phyloP scores from a whole-genome alignment of 2,113 vertebrate genomes.

The Cephalopterus ornatus region DNA sequence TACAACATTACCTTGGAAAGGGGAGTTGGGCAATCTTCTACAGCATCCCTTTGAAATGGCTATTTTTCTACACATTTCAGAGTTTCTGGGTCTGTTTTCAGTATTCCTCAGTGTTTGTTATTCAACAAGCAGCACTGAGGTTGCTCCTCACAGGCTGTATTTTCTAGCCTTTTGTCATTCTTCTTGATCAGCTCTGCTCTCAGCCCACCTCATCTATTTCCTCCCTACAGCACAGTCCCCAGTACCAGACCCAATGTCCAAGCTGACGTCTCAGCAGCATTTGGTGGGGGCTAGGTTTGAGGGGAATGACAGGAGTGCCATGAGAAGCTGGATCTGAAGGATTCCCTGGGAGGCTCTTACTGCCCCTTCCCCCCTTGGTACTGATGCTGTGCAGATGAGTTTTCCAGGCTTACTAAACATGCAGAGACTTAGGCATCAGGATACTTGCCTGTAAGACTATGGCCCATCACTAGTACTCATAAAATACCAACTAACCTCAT shows the following conservation, averaged over 20 bases:
- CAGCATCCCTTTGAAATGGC: background rate
- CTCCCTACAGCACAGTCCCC: background rate
- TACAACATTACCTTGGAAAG: background rate
- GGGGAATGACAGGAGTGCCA: fast-evolving
- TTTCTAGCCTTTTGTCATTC: background rate
- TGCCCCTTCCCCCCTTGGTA: background rate
- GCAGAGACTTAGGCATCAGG: background rate
- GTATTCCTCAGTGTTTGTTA: background rate
- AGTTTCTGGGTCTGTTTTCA: background rate
- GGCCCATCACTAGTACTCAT: background rate
- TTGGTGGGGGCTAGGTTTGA: background rate
- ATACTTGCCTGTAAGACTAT: background rate
- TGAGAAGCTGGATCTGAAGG: background rate
- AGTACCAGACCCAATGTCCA: background rate
- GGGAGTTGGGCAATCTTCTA: background rate
- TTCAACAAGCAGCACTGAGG: background rate
- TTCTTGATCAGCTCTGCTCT: background rate
- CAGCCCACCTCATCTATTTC: background rate
- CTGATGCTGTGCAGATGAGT: background rate
- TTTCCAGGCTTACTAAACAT: background rate
- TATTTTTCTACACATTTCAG: background rate
- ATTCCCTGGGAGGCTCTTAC: fast-evolving
- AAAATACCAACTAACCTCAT: background rate
- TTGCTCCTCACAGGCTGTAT: background rate
- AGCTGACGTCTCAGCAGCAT: background rate